Conservation (phyloP, 1,140 invertebrate genomes). For the Semibalanus balanoides region DNA sequence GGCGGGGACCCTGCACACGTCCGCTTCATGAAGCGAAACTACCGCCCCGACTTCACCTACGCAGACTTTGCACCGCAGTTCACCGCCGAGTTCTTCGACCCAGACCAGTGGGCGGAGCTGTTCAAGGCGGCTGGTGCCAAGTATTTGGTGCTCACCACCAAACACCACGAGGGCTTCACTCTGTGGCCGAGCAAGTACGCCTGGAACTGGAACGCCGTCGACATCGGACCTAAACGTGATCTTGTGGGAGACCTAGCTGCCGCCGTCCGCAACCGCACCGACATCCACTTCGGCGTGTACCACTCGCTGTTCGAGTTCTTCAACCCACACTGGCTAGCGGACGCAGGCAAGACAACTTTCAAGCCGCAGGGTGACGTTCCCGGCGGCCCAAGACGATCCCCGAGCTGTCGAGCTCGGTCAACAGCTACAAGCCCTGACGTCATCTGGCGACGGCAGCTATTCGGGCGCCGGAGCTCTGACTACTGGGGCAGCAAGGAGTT, state of each 20-base stretch:
- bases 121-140: constrained; percentile 59
- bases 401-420: constrained; percentile 41
- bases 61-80: constrained; percentile 71
- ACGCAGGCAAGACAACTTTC: constrained; percentile 52
- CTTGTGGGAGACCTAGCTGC: constrained; percentile 51
- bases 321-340: constrained; percentile 63
- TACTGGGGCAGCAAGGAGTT: constrained; percentile 50
- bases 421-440: constrained; percentile 72
- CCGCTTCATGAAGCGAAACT: constrained; percentile 38
- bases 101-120: constrained; percentile 55
- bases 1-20: background rate
- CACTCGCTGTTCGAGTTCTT: constrained; percentile 86
- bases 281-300: constrained; percentile 66
- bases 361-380: constrained; percentile 35
- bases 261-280: constrained; percentile 40
- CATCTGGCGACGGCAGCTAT: constrained; percentile 70
- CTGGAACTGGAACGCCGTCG: constrained; percentile 30
- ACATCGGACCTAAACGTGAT: constrained; percentile 70
- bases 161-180: constrained; percentile 55
- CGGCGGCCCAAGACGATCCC: constrained; percentile 30
- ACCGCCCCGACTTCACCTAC: constrained; percentile 62
- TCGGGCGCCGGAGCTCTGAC: constrained; percentile 27
- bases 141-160: constrained; percentile 73
- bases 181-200: constrained; percentile 12
- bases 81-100: constrained; percentile 62